Base-by-base conservation (phyloP, 2,113 vertebrate genomes). In the Geococcyx californianus region DNA sequence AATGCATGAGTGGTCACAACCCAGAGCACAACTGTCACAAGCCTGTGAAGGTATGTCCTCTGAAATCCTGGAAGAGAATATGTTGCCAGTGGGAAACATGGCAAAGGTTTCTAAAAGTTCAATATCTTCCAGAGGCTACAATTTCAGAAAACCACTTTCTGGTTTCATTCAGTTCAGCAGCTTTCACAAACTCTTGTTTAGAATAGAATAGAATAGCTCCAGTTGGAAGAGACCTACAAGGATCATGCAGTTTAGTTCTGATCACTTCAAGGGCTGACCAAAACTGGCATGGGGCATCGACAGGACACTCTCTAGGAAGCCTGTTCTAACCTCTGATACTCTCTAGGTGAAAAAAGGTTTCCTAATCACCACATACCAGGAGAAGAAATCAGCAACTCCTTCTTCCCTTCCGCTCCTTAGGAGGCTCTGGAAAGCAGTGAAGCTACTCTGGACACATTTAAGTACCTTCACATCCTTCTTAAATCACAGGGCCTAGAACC, bases 171-270 rank as follows among this genome's bases (percentile, higher is more conserved):
- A 26, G 51, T 52, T 52, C 25, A 52, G 51, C 51, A 52, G 51
- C 25, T 52, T 26, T 26, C 51, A 52, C 51, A 52, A 52, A 52
- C 51, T 26, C 28, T 52, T 15, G 25, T 54, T 28, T 28, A 49
- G 47, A 49, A 49, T 49, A 28, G 11, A 72, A 55, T 6, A 29
- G 19, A 63, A 31, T 16, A 83, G 28, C 45, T 16, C 11, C 47
- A 42, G 2, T 11, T 54, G 2, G 4, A 42, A 69, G 16, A 5
- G 16, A 31, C 16, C 10, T 44, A 25, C 8, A 45, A 55, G 0
- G 0, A 23, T 19, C 15, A 40, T 6, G 19, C 42, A 19, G 36
- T 40, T 25, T 20, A 73, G 47, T 23, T 62, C 17, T 73, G 54
- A 38, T 10, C 34, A 20, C 6, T 40, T 78, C 28, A 62, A 54